A percentile compares a stretch with the other conserved stretches of the same genome.
Evolutionary conservation across 1,140 invertebrate genomes (phyloP).

Genomic region (Homalodisca vitripennis): DNA sequence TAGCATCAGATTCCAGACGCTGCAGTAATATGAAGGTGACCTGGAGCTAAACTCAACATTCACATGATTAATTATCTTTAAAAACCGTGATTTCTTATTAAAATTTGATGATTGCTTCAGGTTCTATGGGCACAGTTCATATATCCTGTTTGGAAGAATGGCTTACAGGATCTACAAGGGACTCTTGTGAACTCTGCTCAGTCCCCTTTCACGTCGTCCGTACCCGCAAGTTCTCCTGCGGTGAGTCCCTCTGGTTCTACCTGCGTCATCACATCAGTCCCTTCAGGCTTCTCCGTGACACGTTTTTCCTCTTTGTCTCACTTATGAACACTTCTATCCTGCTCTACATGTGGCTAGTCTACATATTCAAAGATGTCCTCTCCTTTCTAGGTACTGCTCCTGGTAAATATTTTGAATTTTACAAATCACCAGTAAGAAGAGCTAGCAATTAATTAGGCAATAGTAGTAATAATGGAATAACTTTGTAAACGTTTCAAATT

Average conservation of each 20-base stretch:
- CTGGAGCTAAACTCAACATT: too few relatives aligned
- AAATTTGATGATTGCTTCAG: too few relatives aligned
- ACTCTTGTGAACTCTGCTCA: conserved; percentile 14
- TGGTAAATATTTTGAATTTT: too few relatives aligned
- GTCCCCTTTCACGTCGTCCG: neutral
- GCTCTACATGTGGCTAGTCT: conserved; percentile 9
- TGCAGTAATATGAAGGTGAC: too few relatives aligned
- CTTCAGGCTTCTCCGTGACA: neutral
- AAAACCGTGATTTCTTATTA: too few relatives aligned
- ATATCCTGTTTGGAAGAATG: conserved; percentile 1
- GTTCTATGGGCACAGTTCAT: neutral
- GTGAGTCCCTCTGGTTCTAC: neutral
- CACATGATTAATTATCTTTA: too few relatives aligned
- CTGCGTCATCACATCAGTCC: neutral
- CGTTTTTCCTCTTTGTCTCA: conserved; percentile 2
- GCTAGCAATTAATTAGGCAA: too few relatives aligned
- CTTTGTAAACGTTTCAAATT: too few relatives aligned
- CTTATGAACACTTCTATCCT: conserved; percentile 9
- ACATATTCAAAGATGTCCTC: neutral
- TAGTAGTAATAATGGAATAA: too few relatives aligned
- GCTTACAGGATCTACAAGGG: neutral
- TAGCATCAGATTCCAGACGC: too few relatives aligned
- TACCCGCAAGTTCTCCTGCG: neutral
- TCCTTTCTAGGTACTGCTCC: too few relatives aligned
- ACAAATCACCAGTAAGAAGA: too few relatives aligned